phyloP scores from a whole-genome alignment of 2,797 vertebrate genomes.

The Lates japonicus region DNA sequence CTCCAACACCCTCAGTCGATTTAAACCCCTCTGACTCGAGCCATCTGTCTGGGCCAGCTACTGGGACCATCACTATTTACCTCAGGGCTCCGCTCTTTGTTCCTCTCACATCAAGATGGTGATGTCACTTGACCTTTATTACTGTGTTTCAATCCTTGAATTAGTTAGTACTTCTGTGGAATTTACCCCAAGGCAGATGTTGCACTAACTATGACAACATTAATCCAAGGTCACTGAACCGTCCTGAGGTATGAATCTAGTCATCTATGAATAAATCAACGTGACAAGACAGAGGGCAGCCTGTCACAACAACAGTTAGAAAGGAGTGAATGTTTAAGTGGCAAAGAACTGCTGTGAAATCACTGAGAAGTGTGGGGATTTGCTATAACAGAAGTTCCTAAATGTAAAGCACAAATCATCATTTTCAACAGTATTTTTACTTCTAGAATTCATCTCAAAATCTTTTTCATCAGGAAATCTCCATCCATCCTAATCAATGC shows the following conservation, averaged over 20 bases:
- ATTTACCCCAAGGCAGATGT: slow-evolving; percentile 50
- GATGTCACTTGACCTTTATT: slow-evolving; percentile 70
- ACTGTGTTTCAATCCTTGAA: slow-evolving; percentile 53
- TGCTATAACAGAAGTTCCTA: not conserved
- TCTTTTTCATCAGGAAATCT: slow-evolving; percentile 1
- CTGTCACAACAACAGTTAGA: slow-evolving; percentile 44
- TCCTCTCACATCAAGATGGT: slow-evolving; percentile 43
- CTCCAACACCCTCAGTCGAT: slow-evolving; percentile 10
- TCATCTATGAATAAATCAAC: slow-evolving; percentile 54
- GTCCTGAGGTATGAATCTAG: slow-evolving; percentile 37
- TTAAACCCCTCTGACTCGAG: slow-evolving; percentile 48
- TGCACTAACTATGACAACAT: slow-evolving; percentile 54
- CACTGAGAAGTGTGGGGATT: slow-evolving; percentile 9
- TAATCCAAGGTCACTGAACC: slow-evolving; percentile 52
- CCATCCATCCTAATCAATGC: slow-evolving; percentile 1
- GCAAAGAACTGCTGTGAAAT: slow-evolving; percentile 25
- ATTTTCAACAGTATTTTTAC: slow-evolving; percentile 1
- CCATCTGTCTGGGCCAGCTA: slow-evolving; percentile 56
- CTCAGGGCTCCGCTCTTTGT: slow-evolving; percentile 51
- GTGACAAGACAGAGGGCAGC: slow-evolving; percentile 42
- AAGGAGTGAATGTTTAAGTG: slow-evolving; percentile 22
- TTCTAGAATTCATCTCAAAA: not conserved
- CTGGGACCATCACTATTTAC: slow-evolving; percentile 44
- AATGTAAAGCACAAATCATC: not conserved
- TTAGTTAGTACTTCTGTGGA: slow-evolving; percentile 53